Base-by-base conservation (phyloP, 2,113 vertebrate genomes). In the Recurvirostra avosetta region DNA sequence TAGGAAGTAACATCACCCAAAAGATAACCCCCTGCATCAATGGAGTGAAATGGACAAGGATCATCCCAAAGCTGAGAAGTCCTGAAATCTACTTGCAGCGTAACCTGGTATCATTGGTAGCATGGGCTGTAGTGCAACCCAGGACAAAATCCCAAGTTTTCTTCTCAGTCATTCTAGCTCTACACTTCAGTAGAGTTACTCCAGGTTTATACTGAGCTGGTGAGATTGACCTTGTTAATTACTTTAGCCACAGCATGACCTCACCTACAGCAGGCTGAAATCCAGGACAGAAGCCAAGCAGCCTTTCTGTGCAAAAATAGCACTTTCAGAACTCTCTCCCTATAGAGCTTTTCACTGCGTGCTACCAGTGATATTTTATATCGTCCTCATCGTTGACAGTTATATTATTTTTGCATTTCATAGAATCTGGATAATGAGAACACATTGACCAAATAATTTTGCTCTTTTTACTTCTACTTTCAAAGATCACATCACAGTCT, bases 141-240 rank as follows among this genome's bases (percentile, higher is more conserved):
- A 68, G 36, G 19, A 43, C 26, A 73, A 79, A 85, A 72, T 9
- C 5, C 6, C 13, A 25, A 21, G 18, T 83, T 93, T 91, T 85
- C 77, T 79, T 75, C 40, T 68, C 0, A 5, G 30, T 65, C 3
- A 1, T 45, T 78, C 43, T 53, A 49, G 36, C 49, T 82, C 45
- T 49, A 26, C n/a, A n/a, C 70, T 82, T 65, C 25, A 29, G 45
- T 21, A 86, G 62, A 76, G 7, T 87, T 95, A 85, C 81, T 85
- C 34, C 40, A 79, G 81, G 21, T 85, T 91, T 89, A 58, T 56
- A 89, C 43, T 74, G 55, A 96, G 49, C 55, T 81, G 41, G 76
- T 84, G 40, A 95, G 84, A 87, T n/a, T 91, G 90, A 90, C 87
- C 47, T 94, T 95, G 73, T 63, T 92, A 86, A 94, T 87, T 91